These are phyloP conservation scores for Glaucopsyche alexis DNA, from an alignment of 2,888 invertebrate genomes.

Conservation along the genomic window DNA sequence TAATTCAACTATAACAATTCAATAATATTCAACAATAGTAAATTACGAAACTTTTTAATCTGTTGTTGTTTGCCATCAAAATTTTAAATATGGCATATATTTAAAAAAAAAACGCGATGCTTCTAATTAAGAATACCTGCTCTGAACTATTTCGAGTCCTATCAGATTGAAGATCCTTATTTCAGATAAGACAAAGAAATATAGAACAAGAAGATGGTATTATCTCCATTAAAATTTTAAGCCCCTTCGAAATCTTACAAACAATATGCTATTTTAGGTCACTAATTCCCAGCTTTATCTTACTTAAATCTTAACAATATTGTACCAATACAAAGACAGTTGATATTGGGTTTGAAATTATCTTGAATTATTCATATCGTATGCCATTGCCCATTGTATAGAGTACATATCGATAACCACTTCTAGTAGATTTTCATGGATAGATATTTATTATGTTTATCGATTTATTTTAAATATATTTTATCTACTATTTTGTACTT, in stretches of 20 bases:
- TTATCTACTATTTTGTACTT: too few relatives aligned
- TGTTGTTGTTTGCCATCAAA: too few relatives aligned
- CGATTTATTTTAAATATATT: too few relatives aligned
- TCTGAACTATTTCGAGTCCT: too few relatives aligned
- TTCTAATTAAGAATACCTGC: too few relatives aligned
- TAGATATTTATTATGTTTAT: not conserved
- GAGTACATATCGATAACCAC: not conserved
- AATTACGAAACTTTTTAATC: too few relatives aligned
- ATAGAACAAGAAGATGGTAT: not conserved
- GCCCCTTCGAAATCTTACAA: not conserved
- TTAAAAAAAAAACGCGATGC: too few relatives aligned
- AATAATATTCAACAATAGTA: too few relatives aligned
- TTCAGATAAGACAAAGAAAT: constrained; percentile 10
- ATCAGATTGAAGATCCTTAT: not conserved
- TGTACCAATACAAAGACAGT: constrained; percentile 1
- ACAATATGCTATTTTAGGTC: not conserved
- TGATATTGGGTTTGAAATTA: constrained; percentile 4
- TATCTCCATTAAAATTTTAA: constrained; percentile 5
- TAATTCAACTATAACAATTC: too few relatives aligned
- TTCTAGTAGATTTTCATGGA: not conserved
- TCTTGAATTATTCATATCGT: constrained; percentile 11
- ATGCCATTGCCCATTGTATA: not conserved
- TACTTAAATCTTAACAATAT: constrained; percentile 8
- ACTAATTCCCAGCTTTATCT: constrained; percentile 6
- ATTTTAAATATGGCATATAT: too few relatives aligned